Base-by-base conservation (phyloP, 2,888 invertebrate genomes). In the Adineta ricciae region DNA sequence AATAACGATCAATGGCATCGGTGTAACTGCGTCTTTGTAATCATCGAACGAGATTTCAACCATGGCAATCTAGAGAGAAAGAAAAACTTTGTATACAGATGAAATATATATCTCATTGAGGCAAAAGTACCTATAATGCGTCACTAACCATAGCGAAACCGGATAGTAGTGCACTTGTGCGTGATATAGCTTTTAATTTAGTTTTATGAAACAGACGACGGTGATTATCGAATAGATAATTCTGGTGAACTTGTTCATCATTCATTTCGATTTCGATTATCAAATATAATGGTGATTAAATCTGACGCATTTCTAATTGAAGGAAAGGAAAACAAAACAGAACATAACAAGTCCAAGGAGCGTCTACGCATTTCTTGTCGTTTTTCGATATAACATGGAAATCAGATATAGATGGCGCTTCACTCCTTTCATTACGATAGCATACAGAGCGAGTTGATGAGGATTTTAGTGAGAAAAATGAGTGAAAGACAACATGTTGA, bases 101-200 rank as follows among this genome's bases (percentile, higher is more conserved):
- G 9, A 27, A 56, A 56, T 64, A 32, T 27, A 56, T 4, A 11
- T n/a, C n/a, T 14, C 8, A 11, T 27, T 54, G 8, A 11, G n/a
- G 0, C 32, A 5, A 64, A 5, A 64, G 16, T 64, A 64, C 64
- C 16, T 32, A 32, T 32, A 64, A 36, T 32, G 9, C 4, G 11
- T 16, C 32, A 64, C 64, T 64, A 27, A 86, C 95, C 96, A 96
- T 96, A 4, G 96, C 96, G 91, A 96, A 96, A 87, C 97, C 96
- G 86, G 95, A 95, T 85, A 97, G 92, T 11, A 97, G 91, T 88
- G 96, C 96, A 0, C 96, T 96, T 0, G 96, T 97, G 84, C 96
- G 94, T 41, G 96, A 95, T 0, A 95, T 95, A 0, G 96, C 96
- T 92, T 97, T 97, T 87, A 97, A 92, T 90, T 97, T 97, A 0